phyloP scores from a whole-genome alignment of 2,113 vertebrate genomes.

The Eurypyga helias region DNA sequence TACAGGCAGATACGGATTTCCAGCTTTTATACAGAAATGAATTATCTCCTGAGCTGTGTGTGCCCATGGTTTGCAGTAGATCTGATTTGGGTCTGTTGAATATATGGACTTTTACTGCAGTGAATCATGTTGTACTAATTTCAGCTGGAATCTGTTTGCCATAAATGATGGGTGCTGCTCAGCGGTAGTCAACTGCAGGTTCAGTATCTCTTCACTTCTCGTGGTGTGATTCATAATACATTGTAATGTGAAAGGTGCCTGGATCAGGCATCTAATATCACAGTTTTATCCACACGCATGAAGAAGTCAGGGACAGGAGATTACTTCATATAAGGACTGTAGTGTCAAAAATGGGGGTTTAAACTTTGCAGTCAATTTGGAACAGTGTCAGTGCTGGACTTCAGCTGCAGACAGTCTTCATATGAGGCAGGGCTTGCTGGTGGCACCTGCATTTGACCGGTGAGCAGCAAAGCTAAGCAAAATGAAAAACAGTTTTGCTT shows the following conservation, averaged over 20 bases:
- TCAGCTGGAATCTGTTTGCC: background rate
- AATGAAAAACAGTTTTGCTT: background rate
- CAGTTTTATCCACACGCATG: background rate
- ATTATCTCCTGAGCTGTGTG: background rate
- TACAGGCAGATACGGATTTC: background rate
- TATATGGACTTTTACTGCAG: background rate
- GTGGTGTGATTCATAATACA: background rate
- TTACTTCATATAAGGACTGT: background rate
- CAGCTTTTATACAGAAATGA: background rate
- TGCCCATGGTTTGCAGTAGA: background rate
- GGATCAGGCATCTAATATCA: background rate
- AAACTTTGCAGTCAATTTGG: background rate
- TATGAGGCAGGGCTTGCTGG: background rate
- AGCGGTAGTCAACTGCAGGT: background rate
- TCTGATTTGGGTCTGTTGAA: background rate
- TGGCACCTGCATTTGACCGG: background rate
- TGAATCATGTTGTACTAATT: background rate
- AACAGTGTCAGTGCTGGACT: background rate
- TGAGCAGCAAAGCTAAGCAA: background rate
- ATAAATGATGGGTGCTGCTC: background rate
- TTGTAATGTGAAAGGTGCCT: background rate
- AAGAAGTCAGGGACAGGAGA: background rate
- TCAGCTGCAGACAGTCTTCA: background rate
- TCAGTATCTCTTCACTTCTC: background rate
- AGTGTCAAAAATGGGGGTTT: background rate